Base-by-base conservation (phyloP, 2,888 invertebrate species). In the Hofmannophila pseudospretella region DNA sequence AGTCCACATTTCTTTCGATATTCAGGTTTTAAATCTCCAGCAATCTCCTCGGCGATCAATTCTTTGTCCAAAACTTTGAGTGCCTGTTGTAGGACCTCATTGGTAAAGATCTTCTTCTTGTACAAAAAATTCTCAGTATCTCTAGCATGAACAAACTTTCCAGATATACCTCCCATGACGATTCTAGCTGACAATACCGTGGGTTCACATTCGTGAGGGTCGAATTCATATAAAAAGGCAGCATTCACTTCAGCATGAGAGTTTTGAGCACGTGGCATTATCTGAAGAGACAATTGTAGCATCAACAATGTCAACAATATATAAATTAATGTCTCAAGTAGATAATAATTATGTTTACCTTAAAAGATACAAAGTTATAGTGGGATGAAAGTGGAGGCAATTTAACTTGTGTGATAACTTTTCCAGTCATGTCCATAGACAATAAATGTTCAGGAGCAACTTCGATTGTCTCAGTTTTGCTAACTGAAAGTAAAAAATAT, bases 161-260 rank as follows among this genome's bases (percentile, higher is more conserved):
- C 63, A 0, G 79, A 76, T 12, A 93, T 87, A 0, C 90, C 90
- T 8, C 90, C 91, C 33, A 87, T 89, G 1, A 91, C 89, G n/a
- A 92, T 88, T 31, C 81, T 71, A 1, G 91, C 90, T n/a, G 75
- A 74, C 11, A 66, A 4, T 1, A 41, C 42, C 0, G 89, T 54
- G 3, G 58, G 27, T 8, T 65, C 58, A 16, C 47, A 40, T 1
- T 64, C 35, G 0, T 54, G 39, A 2, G 44, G 3, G 39, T 87
- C 66, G 30, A 93, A 64, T 58, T 90, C 87, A 39, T 93, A 88
- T 0, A 91, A 70, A 59, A 94, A 94, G 2, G 90, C 94, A 10
- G 92, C 92, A 53, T 94, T 94, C 0, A 95, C 91, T 55, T 91
- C 89, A 0, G 94, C 94, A 50, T 93, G 93, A 0, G 93, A 90